phyloP scores from a whole-genome alignment of 2,797 vertebrate species.

The Lithobates sylvaticus region DNA sequence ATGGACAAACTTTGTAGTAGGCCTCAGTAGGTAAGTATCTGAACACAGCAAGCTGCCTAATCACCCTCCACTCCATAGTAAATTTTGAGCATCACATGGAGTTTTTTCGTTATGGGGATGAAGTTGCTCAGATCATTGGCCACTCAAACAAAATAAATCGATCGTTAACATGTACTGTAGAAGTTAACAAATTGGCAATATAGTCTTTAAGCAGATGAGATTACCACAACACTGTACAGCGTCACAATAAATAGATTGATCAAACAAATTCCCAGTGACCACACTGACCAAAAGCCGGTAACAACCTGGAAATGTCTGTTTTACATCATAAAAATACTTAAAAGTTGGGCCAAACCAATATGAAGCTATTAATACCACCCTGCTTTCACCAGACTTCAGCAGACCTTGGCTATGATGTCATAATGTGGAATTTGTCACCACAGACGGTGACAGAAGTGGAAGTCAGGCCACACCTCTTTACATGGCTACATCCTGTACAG shows the following conservation, averaged over 20 bases:
- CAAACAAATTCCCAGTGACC: conserved; percentile 15
- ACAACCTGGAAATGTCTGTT: conserved; percentile 6
- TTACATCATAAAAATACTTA: conserved; percentile 50
- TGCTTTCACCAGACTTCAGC: conserved; percentile 11
- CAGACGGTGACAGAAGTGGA: conserved; percentile 10
- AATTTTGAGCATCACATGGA: too few relatives aligned
- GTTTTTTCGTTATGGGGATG: neutral
- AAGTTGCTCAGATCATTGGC: neutral
- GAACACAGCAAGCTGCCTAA: too few relatives aligned
- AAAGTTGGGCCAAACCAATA: conserved; percentile 45
- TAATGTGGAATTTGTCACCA: neutral
- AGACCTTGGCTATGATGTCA: neutral
- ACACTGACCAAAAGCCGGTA: neutral
- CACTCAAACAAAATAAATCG: conserved; percentile 18
- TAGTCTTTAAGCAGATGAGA: conserved; percentile 36
- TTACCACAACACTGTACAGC: conserved; percentile 54
- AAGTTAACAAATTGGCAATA: conserved; percentile 27
- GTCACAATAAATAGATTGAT: conserved; percentile 59
- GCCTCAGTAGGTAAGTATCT: too few relatives aligned
- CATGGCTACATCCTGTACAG: conserved; percentile 33
- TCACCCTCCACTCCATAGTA: too few relatives aligned
- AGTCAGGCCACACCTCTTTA: conserved; percentile 9
- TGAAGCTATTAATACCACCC: conserved; percentile 37
- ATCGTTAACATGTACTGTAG: conserved; percentile 21
- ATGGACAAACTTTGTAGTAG: too few relatives aligned